Percentiles rank a stretch among this genome's conserved stretches.
Conservation (phyloP, 2,888 invertebrate species). For the Nymphalis urticae region DNA sequence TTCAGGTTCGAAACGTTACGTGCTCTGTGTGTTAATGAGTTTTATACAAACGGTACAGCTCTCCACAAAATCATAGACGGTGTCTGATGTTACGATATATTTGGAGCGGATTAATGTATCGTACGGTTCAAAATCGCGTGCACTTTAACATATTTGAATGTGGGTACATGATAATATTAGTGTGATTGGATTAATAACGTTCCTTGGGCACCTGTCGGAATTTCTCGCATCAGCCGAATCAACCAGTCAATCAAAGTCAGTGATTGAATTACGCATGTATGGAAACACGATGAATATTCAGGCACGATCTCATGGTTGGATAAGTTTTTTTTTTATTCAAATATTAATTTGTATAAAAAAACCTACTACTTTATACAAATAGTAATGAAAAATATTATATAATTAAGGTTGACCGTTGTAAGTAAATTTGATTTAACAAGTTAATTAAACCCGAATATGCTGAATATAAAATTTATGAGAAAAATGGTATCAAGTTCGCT, state of each 20-base stretch:
- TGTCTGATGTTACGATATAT: constrained; percentile 1
- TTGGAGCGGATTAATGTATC: background rate
- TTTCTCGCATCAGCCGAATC: constrained; percentile 9
- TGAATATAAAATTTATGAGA: too few relatives aligned
- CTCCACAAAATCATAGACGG: background rate
- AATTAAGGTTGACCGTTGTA: too few relatives aligned
- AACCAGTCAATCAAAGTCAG: constrained; percentile 16
- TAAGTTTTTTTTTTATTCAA: background rate
- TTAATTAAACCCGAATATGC: too few relatives aligned
- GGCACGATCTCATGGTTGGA: background rate
- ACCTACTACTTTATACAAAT: background rate
- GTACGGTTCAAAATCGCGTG: constrained; percentile 4
- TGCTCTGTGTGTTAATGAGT: constrained; percentile 20
- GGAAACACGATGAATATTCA: constrained; percentile 3
- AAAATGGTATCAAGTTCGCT: too few relatives aligned
- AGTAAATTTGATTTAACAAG: too few relatives aligned
- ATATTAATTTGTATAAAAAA: background rate
- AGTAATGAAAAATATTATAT: too few relatives aligned
- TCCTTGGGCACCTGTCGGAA: constrained; percentile 16
- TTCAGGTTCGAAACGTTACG: constrained; percentile 15
- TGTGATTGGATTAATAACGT: constrained; percentile 18
- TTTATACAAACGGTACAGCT: constrained; percentile 15
- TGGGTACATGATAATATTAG: constrained; percentile 13
- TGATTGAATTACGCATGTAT: constrained; percentile 17
- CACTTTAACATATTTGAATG: background rate